Evolutionary conservation across 2,113 vertebrate genomes (phyloP).

Genomic region (Columba livia): DNA sequence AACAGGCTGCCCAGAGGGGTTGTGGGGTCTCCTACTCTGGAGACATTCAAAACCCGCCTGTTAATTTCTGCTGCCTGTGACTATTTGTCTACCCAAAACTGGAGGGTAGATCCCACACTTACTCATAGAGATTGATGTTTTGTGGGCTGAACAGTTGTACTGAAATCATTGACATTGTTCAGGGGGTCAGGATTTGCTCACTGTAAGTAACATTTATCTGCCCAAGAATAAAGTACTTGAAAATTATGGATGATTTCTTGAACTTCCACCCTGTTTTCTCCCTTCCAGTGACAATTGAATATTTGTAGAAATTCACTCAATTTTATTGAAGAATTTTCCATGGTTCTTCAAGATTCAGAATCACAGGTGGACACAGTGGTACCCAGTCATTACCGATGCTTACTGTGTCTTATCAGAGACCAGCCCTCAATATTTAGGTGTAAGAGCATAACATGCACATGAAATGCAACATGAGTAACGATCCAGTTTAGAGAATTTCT

Average conservation of each 20-base stretch:
- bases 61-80: neutral
- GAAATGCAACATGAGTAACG: neutral
- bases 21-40: too few species aligned
- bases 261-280: neutral
- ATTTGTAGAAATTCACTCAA: neutral
- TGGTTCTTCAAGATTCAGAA: neutral
- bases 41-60: too few species aligned
- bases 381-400: neutral
- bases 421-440: neutral
- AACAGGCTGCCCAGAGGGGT: too few species aligned
- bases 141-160: neutral
- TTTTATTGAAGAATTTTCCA: neutral
- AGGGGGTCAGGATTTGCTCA: neutral
- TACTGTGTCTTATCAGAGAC: neutral
- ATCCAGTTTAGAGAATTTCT: neutral
- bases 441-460: neutral
- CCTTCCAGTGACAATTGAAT: neutral
- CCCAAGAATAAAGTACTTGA: neutral
- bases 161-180: neutral
- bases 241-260: neutral
- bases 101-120: neutral
- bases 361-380: neutral
- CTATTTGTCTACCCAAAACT: neutral
- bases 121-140: neutral
- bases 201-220: neutral